Evolutionary conservation across 35 echinoderm and acorn worm genomes (phyloP), one percentile per base, ranked within the genome.

Genomic region (Amphiura filiformis): DNA sequence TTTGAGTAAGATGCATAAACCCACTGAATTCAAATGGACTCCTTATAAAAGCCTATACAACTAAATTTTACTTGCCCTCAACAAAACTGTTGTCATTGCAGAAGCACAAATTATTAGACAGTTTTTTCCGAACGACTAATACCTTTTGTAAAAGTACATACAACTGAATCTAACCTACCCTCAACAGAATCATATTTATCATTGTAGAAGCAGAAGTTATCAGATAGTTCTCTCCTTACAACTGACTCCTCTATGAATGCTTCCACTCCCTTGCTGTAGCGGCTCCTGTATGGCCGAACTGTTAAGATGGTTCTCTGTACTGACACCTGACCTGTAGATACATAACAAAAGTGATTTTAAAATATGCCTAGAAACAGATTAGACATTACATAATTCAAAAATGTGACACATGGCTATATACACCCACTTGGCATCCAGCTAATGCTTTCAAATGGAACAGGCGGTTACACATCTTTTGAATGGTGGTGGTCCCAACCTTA

Each of bases 141-240:
- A n/a, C n/a, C n/a, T n/a, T n/a, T n/a, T n/a, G n/a, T n/a, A n/a
- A n/a, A n/a, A n/a, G n/a, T n/a, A n/a, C n/a, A n/a, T n/a, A n/a
- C n/a, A n/a, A n/a, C 1, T 11, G 44, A 83, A 70, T 26, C 44
- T 52, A 52, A 78, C 76, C 28, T 81, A 92, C 93, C 93, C 84
- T 95, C 89, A 31, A 95, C 81, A 38, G 93, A 88, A 41, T 95
- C 93, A 88, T 95, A 95, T 12, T 92, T 92, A 13, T 95, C 86
- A 75, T 95, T 95, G 86, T 88, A 95, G 93, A 85, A 95, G 65
- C 93, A 95, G 93, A 95, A 95, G 56, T 95, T 95, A 36, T 95
- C 93, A 0, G 93, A 56, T 13, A 95, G 80, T 82, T 95, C 93
- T 22, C 90, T 39, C 47, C 93, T 83, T 1, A 95, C 70, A 17